Conservation (phyloP, 1,140 invertebrate species). For the Antheraea pernyi region DNA sequence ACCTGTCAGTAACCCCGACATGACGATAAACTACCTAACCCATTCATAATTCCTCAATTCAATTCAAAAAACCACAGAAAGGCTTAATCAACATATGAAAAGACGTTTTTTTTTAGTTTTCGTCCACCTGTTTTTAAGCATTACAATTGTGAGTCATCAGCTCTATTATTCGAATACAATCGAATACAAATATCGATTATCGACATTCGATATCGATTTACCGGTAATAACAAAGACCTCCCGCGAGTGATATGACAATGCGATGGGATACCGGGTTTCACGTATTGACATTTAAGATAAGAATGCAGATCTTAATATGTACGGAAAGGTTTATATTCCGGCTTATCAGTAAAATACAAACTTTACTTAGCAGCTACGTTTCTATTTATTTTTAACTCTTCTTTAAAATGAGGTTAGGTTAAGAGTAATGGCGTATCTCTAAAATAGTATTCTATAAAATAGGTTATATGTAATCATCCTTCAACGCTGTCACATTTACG, state of each 20-base stretch:
- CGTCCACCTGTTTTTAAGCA: slow-evolving; percentile 63
- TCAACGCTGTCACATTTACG: too few species aligned
- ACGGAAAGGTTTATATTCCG: not conserved
- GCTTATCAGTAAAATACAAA: not conserved
- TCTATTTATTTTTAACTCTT: too few species aligned
- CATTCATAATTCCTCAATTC: slow-evolving; percentile 66
- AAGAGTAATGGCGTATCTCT: too few species aligned
- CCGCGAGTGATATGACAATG: slow-evolving; percentile 43
- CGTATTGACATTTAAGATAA: slow-evolving; percentile 11
- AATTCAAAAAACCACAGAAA: slow-evolving; percentile 66
- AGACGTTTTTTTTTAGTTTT: slow-evolving; percentile 43
- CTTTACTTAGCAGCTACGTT: not conserved
- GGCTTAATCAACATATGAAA: slow-evolving; percentile 78
- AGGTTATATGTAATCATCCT: too few species aligned
- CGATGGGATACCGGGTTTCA: not conserved
- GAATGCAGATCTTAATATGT: not conserved
- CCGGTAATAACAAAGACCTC: slow-evolving; percentile 53
- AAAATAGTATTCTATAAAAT: too few species aligned
- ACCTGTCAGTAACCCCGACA: slow-evolving; percentile 71
- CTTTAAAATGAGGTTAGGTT: too few species aligned
- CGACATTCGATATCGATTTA: slow-evolving; percentile 52
- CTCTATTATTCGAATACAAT: slow-evolving; percentile 63
- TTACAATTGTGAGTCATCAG: slow-evolving; percentile 40
- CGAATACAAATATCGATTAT: slow-evolving; percentile 69
- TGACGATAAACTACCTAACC: slow-evolving; percentile 63